These are phyloP conservation scores for Tachuris rubrigastra DNA, from an alignment of 2,113 vertebrate genomes.

Conservation along the genomic window DNA sequence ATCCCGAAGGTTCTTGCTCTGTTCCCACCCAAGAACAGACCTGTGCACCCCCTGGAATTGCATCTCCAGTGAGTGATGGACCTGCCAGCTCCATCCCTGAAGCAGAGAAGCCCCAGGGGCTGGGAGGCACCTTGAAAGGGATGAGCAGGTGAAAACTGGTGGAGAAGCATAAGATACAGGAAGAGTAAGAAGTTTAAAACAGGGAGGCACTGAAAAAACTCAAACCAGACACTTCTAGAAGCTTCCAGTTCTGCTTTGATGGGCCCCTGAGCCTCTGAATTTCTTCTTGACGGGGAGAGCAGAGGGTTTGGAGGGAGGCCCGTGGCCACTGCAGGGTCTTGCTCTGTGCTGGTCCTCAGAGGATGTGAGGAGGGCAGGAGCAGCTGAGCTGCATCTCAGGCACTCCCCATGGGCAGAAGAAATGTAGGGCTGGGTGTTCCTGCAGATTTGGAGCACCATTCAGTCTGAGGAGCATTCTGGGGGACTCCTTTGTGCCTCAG, in stretches of 20 bases:
- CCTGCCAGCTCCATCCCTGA: neutral
- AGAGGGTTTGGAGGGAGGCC: neutral
- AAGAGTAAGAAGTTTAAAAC: neutral
- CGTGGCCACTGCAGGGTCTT: neutral
- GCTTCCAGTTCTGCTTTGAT: neutral
- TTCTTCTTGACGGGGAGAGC: neutral
- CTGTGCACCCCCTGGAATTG: neutral
- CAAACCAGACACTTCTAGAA: neutral
- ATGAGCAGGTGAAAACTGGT: neutral
- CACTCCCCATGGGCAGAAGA: neutral
- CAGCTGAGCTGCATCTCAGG: neutral
- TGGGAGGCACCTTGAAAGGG: neutral
- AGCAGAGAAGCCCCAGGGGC: neutral
- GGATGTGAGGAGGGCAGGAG: neutral
- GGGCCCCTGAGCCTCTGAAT: neutral
- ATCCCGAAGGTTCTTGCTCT: neutral
- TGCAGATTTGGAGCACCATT: neutral
- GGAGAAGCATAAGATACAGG: neutral
- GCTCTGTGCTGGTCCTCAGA: neutral
- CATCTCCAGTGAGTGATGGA: neutral
- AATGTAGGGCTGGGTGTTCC: neutral
- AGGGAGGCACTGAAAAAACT: neutral
- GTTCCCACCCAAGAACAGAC: neutral
- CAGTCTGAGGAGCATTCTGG: neutral
- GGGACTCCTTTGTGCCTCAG: neutral